phyloP scores from a whole-genome alignment of 1,140 invertebrate genomes.

The Microplitis mediator region DNA sequence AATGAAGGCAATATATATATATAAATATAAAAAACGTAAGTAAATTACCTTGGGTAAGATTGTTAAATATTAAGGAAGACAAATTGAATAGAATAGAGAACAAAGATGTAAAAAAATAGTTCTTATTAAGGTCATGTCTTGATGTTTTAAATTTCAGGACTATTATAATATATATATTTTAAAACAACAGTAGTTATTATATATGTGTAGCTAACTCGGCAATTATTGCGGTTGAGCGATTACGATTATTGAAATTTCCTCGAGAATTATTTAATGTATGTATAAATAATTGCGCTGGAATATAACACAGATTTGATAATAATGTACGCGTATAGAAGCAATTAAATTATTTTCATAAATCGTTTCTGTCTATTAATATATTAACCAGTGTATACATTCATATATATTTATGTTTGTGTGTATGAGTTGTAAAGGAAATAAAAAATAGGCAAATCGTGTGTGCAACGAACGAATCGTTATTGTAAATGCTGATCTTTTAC shows the following conservation, averaged over 20 bases:
- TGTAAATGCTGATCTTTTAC: constrained; percentile 10
- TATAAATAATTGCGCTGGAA: neutral
- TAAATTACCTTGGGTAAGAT: constrained; percentile 5
- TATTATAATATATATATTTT: neutral
- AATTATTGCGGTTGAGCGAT: constrained; percentile 7
- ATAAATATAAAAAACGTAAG: neutral
- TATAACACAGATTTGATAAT: neutral
- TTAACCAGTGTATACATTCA: neutral
- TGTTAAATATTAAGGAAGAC: neutral
- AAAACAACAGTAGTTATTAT: neutral
- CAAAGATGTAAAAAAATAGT: neutral
- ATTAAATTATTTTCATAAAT: neutral
- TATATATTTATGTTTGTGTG: too few species aligned
- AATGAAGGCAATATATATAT: neutral
- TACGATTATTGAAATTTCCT: constrained; percentile 10
- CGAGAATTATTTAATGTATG: neutral
- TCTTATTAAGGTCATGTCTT: neutral
- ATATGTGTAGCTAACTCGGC: neutral
- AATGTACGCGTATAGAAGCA: neutral
- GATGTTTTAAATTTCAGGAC: neutral
- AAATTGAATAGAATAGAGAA: neutral
- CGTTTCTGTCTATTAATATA: neutral
- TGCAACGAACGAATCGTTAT: constrained; percentile 3
- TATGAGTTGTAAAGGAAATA: too few species aligned
- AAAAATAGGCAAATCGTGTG: constrained; percentile 2